Evolutionary conservation across 2,113 vertebrate species (phyloP).

Genomic region (Azemiops feae): DNA sequence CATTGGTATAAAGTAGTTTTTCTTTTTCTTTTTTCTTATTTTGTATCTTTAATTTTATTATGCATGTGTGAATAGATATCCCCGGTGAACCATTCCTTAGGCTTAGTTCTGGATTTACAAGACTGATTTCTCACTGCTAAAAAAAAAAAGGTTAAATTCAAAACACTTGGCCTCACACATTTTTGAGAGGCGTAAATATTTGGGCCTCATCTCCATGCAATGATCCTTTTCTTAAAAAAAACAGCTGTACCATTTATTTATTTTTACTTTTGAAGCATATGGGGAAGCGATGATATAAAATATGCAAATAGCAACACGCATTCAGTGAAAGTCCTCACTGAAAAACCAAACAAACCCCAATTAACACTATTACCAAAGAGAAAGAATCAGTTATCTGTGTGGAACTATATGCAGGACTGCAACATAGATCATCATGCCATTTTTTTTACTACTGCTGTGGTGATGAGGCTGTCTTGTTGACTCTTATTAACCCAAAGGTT

Average conservation of each 20-base stretch:
- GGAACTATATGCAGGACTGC: neutral
- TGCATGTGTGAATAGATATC: neutral
- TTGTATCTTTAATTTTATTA: too few species aligned
- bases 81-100: neutral
- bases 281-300: neutral
- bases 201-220: neutral
- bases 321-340: neutral
- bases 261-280: neutral
- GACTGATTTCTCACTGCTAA: neutral
- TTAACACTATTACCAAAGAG: neutral
- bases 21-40: too few species aligned
- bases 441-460: neutral
- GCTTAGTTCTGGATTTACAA: neutral
- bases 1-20: too few species aligned
- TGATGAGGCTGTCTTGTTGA: neutral
- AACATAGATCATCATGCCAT: neutral
- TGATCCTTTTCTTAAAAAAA: neutral
- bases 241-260: too few species aligned
- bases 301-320: neutral
- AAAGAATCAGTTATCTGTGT: neutral
- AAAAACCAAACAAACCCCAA: too few species aligned
- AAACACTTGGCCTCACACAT: neutral
- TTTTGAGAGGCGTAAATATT: too few species aligned
- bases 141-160: neutral
- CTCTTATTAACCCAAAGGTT: constrained; percentile 9